Evolutionary conservation across 2,113 vertebrate genomes (phyloP).

Genomic region (Sinocyclocheilus anophthalmus): DNA sequence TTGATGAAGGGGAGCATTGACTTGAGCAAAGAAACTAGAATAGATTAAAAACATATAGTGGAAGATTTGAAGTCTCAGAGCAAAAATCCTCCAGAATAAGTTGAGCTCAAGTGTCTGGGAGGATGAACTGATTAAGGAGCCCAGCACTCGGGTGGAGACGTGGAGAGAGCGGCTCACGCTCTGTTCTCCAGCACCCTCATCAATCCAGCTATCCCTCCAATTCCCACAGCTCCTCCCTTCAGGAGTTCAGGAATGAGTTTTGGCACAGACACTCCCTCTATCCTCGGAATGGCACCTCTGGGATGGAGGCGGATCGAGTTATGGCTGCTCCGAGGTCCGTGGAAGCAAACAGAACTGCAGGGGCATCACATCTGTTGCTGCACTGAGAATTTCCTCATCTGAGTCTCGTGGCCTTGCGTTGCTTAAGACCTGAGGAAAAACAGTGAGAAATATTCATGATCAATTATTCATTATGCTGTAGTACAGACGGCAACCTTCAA

Average conservation of each 20-base stretch:
- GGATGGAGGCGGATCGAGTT: constrained; percentile 4
- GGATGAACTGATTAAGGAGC: constrained; percentile 11
- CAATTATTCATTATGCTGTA: constrained; percentile 20
- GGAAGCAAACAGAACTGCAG: background rate
- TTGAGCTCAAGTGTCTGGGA: constrained; percentile 14
- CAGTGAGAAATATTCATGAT: constrained; percentile 3
- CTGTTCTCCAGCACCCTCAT: constrained; percentile 32
- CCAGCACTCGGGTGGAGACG: background rate
- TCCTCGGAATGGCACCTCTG: constrained; percentile 1
- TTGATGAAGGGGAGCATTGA: background rate
- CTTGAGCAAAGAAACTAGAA: background rate
- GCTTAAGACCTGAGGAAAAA: constrained; percentile 17
- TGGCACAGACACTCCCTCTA: constrained; percentile 18
- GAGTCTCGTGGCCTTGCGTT: constrained; percentile 2
- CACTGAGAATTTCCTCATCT: constrained; percentile 12
- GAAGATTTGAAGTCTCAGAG: constrained; percentile 9
- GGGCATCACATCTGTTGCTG: constrained; percentile 18
- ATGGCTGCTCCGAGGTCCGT: background rate
- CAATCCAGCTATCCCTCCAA: constrained; percentile 23
- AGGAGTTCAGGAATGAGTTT: constrained; percentile 11
- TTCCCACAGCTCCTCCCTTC: constrained; percentile 26
- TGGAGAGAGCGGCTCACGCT: constrained; percentile 15
- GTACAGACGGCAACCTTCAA: constrained; percentile 12
- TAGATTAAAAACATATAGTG: background rate
- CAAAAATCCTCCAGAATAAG: constrained; percentile 15